Conservation (phyloP, 2,113 vertebrate species). For the Malurus elegans region DNA sequence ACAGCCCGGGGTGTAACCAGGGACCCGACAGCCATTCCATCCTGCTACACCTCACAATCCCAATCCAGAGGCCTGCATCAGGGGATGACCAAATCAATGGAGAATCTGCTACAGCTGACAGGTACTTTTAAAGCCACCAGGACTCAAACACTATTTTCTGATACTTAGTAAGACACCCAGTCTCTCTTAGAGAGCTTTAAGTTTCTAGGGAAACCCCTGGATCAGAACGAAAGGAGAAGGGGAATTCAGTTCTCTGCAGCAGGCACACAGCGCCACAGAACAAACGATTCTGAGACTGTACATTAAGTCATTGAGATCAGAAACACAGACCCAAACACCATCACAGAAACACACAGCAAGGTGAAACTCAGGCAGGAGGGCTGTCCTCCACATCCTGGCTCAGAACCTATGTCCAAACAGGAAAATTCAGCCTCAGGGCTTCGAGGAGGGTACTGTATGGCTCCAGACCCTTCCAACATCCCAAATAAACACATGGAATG, state of each 20-base stretch:
- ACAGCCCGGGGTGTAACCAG: neutral
- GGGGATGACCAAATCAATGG: neutral
- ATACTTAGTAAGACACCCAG: neutral
- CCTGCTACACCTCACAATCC: neutral
- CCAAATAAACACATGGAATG: fast-evolving
- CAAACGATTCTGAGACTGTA: neutral
- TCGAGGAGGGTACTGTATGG: neutral
- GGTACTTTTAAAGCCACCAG: neutral
- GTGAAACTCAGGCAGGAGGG: neutral
- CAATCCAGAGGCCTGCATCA: neutral
- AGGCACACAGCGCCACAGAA: neutral
- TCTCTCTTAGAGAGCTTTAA: neutral
- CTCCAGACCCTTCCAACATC: neutral
- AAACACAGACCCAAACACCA: neutral
- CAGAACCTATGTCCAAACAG: neutral
- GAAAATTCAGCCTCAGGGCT: neutral
- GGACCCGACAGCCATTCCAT: neutral
- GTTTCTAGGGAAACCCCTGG: neutral
- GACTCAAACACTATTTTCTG: neutral
- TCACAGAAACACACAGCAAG: neutral
- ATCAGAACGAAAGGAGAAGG: neutral
- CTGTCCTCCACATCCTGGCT: neutral
- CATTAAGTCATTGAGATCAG: neutral
- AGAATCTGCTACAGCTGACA: neutral
- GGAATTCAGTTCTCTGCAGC: neutral